phyloP scores from a whole-genome alignment of 2,113 vertebrate genomes.

The Lycaon pictus region DNA sequence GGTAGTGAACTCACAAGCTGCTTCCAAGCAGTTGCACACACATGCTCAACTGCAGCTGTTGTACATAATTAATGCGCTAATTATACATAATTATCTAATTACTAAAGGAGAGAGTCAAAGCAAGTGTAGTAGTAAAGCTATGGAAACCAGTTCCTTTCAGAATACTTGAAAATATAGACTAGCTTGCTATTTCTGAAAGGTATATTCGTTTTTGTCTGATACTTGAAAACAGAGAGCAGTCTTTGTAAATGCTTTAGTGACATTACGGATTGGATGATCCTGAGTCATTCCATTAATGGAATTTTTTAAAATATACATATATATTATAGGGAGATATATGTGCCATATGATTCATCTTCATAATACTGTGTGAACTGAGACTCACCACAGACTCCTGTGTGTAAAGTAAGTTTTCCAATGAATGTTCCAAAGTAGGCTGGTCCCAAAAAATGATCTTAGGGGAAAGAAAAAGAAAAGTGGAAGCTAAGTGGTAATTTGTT shows the following conservation, averaged over 20 bases:
- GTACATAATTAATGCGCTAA: conserved; percentile 79
- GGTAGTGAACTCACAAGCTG: conserved; percentile 65
- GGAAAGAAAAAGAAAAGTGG: too few species aligned
- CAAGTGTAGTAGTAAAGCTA: conserved; percentile 56
- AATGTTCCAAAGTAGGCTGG: background rate
- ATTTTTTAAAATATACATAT: background rate
- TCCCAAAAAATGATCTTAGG: background rate
- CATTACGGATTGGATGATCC: background rate
- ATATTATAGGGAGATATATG: background rate
- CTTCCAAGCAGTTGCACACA: background rate
- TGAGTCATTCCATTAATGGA: background rate
- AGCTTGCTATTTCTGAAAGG: background rate
- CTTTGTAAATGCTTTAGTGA: background rate
- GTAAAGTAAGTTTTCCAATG: background rate
- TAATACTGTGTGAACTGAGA: background rate
- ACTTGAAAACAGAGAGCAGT: background rate
- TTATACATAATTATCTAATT: conserved; percentile 81
- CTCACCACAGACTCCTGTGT: background rate
- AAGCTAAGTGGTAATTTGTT: background rate
- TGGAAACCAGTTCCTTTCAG: conserved; percentile 20
- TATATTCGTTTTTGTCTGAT: background rate
- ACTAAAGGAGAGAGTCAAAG: conserved; percentile 72
- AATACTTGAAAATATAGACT: background rate
- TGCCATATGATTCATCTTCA: background rate
- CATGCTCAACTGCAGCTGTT: conserved; percentile 66